Conservation (phyloP, 2,113 vertebrate species). For the Emydocephalus ijimae region DNA sequence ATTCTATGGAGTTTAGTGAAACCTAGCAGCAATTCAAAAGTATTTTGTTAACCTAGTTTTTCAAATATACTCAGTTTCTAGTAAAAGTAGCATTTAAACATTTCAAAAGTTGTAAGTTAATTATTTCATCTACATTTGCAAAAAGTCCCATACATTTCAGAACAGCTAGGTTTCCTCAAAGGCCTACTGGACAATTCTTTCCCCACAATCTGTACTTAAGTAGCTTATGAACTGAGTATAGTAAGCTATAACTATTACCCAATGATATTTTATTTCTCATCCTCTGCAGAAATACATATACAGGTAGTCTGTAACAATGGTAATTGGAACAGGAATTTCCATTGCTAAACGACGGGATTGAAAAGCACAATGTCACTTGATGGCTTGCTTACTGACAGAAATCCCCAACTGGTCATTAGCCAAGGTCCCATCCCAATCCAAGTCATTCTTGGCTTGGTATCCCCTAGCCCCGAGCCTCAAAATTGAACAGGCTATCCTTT, state of each 20-base stretch:
- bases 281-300: not conserved
- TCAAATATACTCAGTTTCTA: slow-evolving; percentile 2
- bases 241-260: not conserved
- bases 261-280: not conserved
- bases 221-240: not conserved
- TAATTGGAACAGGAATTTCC: not conserved
- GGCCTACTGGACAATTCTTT: not conserved
- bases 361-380: not conserved
- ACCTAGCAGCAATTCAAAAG: not conserved
- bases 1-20: not conserved
- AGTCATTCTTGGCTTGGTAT: not conserved
- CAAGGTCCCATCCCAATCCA: not conserved
- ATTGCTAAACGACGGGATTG: not conserved
- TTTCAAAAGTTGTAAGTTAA: not conserved
- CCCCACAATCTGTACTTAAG: not conserved
- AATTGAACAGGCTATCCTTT: not conserved
- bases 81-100: not conserved
- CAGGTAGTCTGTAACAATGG: not conserved
- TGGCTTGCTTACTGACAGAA: not conserved
- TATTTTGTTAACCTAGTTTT: not conserved
- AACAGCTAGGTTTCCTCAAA: not conserved
- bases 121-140: not conserved
- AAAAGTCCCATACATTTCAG: not conserved
- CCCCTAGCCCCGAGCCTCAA: not conserved
- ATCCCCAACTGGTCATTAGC: not conserved